Base-by-base conservation (phyloP, 2,888 invertebrate genomes). In the Ditylenchus weischeri region DNA sequence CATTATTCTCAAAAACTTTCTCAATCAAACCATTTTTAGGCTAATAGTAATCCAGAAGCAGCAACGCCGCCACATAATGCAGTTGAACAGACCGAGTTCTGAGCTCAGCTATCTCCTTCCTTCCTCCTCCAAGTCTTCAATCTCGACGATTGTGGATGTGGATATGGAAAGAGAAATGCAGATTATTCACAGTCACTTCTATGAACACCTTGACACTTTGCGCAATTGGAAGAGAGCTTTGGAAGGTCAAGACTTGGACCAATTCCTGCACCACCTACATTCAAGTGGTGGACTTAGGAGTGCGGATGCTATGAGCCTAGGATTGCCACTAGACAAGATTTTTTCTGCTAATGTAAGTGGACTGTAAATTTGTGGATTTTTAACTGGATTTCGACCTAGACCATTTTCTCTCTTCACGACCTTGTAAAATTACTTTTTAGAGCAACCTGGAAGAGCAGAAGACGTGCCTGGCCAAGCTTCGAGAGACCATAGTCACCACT, bases 121-220 rank as follows among this genome's bases (percentile, higher is more conserved):
- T 21, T 38, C 49, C 47, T 13, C 65, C 23, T 43, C 13, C n/a
- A 23, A 18, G 2, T 23, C 21, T n/a, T 57, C 51, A 19, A 38
- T 51, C 23, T 43, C 54, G 19, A 38, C 50, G 13, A 15, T 64
- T 50, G 66, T 58, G 11, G 72, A 75, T 29, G 66, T 78, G 60
- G 77, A 77, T 65, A 58, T 79, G 57, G 77, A 77, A 48, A 64
- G 70, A 18, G 77, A 78, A 50, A 67, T 77, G 62, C 79, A 77
- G 57, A 57, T 66, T 8, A 64, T 77, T 5, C 74, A 77, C 68
- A 66, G 63, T 19, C 51, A 70, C 18, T 66, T 77, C 7, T 60
- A 64, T n/a, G 70, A 72, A 65, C 73, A 80, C 49, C 68, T 72
- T 6, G 78, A 79, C 60, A 77, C 76, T 0, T 70, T 80, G 57